Base-by-base conservation (phyloP, 2,888 invertebrate species). In the Drosophila aldrichi region DNA sequence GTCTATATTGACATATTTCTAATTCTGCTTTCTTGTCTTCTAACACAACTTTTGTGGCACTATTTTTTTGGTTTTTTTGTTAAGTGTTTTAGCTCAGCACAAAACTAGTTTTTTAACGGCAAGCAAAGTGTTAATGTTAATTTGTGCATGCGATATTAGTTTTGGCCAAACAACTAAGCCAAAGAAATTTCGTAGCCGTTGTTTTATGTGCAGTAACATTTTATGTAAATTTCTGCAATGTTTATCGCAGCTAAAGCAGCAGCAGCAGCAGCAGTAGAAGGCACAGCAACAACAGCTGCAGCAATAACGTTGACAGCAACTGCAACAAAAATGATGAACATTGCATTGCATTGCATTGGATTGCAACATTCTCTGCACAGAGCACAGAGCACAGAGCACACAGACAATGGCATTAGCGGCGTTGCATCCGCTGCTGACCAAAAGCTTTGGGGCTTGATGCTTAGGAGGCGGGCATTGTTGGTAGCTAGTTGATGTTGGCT, bases 41-140 rank as follows among this genome's bases (percentile, higher is more conserved):
- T 49, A 49, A 49, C 49, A 49, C 70, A 65, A 62, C 65, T 69
- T 64, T 60, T 51, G 49, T 49, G 49, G 49, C 49, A 49, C 49
- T 49, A 49, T 41, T 81, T 70, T 69, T 79, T 48, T 48, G 77
- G 63, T 75, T 69, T 69, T 79, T 48, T 48, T 81, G 66, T 75
- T 70, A 75, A 76, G 79, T 76, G 75, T 81, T 82, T 62, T 40
- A 57, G 67, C 59, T 64, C 60, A 58, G 54, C 66, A 48, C 25
- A 56, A 56, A 60, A 77, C 77, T 80, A 59, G 77, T 81, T 79
- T 68, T 62, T 81, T 62, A 77, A 64, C 65, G 77, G 62, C 77
- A 74, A 73, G 72, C 71, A 77, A 87, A 89, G 90, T 89, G 83
- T 88, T 78, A 88, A 85, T 87, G 89, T 73, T 87, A 74, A 88